Evolutionary conservation across 2,113 vertebrate species (phyloP).

Genomic region (Circaetus gallicus): DNA sequence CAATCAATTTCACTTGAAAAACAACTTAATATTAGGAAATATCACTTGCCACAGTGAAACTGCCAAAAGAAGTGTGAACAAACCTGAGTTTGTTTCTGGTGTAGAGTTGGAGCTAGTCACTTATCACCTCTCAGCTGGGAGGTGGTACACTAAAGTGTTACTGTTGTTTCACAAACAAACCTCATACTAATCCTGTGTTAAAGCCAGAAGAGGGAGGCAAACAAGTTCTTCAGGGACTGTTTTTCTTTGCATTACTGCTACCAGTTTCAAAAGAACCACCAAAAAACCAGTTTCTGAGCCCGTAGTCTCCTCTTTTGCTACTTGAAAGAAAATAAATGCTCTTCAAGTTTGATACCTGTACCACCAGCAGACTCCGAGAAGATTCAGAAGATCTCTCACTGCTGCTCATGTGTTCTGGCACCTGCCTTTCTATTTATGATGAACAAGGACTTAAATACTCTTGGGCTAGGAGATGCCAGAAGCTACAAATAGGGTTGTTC

Average conservation of each 20-base stretch:
- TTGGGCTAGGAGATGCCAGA: neutral
- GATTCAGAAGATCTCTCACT: neutral
- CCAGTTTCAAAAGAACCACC: slow-evolving; percentile 22
- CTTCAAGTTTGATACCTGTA: neutral
- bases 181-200: slow-evolving; percentile 15
- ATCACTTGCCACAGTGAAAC: neutral
- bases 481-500: neutral
- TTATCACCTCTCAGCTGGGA: neutral
- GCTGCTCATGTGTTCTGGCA: neutral
- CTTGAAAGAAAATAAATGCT: neutral
- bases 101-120: neutral
- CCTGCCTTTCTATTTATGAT: neutral
- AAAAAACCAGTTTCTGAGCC: slow-evolving; percentile 10
- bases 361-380: neutral
- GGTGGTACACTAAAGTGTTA: neutral
- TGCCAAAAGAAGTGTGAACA: slow-evolving; percentile 12
- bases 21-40: neutral
- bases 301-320: neutral
- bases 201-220: slow-evolving; percentile 37
- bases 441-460: neutral
- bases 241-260: neutral
- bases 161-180: slow-evolving; percentile 46
- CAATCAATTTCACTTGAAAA: neutral
- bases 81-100: neutral
- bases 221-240: slow-evolving; percentile 28